Evolutionary conservation across 1,140 invertebrate species (phyloP).

Genomic region (Hypothenemus hampei): DNA sequence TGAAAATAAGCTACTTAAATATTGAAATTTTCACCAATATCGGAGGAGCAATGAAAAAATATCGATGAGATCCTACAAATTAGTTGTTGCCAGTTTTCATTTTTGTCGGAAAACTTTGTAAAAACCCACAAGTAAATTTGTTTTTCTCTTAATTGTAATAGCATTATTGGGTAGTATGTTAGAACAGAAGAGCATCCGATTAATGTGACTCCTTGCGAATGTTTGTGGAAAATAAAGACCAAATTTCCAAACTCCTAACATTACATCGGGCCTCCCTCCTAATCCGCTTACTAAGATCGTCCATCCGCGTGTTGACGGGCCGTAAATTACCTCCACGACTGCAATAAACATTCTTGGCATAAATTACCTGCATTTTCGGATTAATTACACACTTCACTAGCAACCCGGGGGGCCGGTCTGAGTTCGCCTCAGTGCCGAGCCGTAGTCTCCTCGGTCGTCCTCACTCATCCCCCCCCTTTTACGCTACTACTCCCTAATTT

Average conservation of each 20-base stretch:
- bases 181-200: too few species aligned
- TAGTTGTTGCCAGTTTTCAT: too few species aligned
- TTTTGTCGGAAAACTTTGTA: too few species aligned
- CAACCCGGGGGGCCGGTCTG: conserved; percentile 9
- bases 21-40: too few species aligned
- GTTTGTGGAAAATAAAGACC: conserved; percentile 15
- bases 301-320: conserved; percentile 41
- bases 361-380: conserved; percentile 49
- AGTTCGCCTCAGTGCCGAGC: too few species aligned
- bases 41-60: too few species aligned
- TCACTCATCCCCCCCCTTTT: not conserved
- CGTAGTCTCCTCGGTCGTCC: too few species aligned
- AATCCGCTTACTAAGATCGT: conserved; percentile 26
- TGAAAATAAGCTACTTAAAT: too few species aligned
- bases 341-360: conserved; percentile 48
- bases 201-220: conserved; percentile 16
- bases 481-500: conserved; percentile 5
- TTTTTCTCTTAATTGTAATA: too few species aligned
- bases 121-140: too few species aligned
- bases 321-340: conserved; percentile 46
- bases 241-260: conserved; percentile 21
- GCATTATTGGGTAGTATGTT: too few species aligned
- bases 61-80: too few species aligned
- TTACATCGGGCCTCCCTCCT: conserved; percentile 16
- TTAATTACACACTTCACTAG: conserved; percentile 47